phyloP scores from a whole-genome alignment of 2,113 vertebrate genomes.

The Phyllostomus hastatus region DNA sequence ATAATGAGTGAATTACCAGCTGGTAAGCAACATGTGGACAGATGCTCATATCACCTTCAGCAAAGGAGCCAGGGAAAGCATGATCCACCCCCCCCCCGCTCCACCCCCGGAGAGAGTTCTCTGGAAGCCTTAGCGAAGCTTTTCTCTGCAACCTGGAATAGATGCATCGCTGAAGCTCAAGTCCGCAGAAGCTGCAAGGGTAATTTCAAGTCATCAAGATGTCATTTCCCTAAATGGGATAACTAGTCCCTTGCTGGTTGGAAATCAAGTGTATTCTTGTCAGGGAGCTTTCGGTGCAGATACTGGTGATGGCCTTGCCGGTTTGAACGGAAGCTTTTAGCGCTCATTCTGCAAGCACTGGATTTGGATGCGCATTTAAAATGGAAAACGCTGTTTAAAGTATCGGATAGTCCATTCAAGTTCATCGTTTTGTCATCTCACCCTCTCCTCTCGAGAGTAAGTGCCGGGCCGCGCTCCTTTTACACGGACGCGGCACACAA shows the following conservation, averaged over 20 bases:
- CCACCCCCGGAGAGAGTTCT: not conserved
- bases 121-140: not conserved
- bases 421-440: slow-evolving; percentile 76
- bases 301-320: slow-evolving; percentile 52
- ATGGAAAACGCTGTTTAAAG: slow-evolving; percentile 72
- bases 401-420: slow-evolving; percentile 78
- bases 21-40: not conserved
- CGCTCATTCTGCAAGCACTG: slow-evolving; percentile 64
- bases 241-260: slow-evolving; percentile 70
- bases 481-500: slow-evolving; percentile 61
- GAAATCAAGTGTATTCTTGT: slow-evolving; percentile 75
- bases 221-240: slow-evolving; percentile 73
- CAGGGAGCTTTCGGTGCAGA: slow-evolving; percentile 48
- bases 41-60: not conserved
- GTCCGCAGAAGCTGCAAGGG: slow-evolving; percentile 26
- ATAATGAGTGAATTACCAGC: not conserved
- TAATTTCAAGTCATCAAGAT: slow-evolving; percentile 71
- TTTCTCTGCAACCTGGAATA: not conserved
- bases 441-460: slow-evolving; percentile 69
- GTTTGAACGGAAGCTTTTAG: slow-evolving; percentile 65
- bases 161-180: not conserved
- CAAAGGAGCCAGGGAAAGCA: not conserved
- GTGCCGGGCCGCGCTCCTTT: slow-evolving; percentile 70
- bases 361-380: slow-evolving; percentile 71
- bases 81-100: too few species aligned